phyloP scores from a whole-genome alignment of 2,113 vertebrate genomes.

The Ancistrus triradiatus region DNA sequence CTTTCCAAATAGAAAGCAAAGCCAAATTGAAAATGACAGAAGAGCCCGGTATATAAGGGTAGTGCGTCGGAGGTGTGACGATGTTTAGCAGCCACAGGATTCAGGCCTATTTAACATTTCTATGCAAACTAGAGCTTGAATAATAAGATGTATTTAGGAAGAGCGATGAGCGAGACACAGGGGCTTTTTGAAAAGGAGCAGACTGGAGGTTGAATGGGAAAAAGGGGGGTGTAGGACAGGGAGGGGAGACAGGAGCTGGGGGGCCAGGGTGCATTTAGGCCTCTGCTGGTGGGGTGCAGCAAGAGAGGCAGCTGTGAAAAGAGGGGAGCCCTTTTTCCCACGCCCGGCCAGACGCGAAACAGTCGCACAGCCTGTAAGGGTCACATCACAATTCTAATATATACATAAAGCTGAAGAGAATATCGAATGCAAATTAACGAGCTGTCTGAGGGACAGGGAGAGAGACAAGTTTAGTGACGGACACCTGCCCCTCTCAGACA shows the following conservation, averaged over 20 bases:
- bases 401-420: slow-evolving; percentile 66
- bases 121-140: slow-evolving; percentile 75
- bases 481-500: slow-evolving; percentile 67
- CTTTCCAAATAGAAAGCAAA: background rate
- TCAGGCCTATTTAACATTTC: slow-evolving; percentile 69
- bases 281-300: slow-evolving; percentile 75
- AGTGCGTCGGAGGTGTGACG: background rate
- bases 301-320: slow-evolving; percentile 85
- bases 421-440: slow-evolving; percentile 73
- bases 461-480: slow-evolving; percentile 27
- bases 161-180: slow-evolving; percentile 46
- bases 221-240: slow-evolving; percentile 36
- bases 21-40: slow-evolving; percentile 3
- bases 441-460: slow-evolving; percentile 57
- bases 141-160: slow-evolving; percentile 86
- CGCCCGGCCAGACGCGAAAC: slow-evolving; percentile 80
- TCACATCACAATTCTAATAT: slow-evolving; percentile 82
- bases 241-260: slow-evolving; percentile 43
- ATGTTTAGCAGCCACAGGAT: slow-evolving; percentile 53
- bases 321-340: slow-evolving; percentile 87
- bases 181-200: slow-evolving; percentile 72
- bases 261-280: slow-evolving; percentile 53
- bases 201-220: slow-evolving; percentile 68
- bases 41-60: background rate
- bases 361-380: slow-evolving; percentile 74